These are phyloP conservation scores for Lipophrys pholis DNA, from an alignment of 2,113 vertebrate genomes.

Conservation along the genomic window DNA sequence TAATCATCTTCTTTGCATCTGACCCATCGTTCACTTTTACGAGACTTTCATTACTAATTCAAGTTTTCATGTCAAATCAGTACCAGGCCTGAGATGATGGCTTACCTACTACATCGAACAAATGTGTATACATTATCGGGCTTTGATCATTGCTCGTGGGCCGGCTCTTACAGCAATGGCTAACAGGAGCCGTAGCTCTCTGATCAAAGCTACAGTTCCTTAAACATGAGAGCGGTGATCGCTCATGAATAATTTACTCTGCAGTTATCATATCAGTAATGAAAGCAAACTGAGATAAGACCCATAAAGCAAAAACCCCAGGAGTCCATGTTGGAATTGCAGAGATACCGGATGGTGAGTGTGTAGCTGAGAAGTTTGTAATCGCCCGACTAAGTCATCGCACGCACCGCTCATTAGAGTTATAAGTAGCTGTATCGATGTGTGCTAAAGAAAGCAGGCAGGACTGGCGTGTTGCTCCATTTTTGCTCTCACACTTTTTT, in stretches of 20 bases:
- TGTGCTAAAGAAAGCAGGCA: constrained; percentile 19
- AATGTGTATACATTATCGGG: constrained; percentile 39
- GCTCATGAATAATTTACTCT: constrained; percentile 72
- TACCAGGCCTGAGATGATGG: constrained; percentile 11
- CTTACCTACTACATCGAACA: constrained; percentile 17
- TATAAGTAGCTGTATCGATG: constrained; percentile 42
- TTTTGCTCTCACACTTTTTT: neutral
- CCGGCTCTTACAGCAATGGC: constrained; percentile 30
- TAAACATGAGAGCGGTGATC: constrained; percentile 51
- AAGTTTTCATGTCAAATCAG: constrained; percentile 13
- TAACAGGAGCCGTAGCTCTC: constrained; percentile 37
- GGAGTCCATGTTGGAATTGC: constrained; percentile 32
- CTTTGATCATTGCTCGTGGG: constrained; percentile 51
- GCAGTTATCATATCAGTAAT: constrained; percentile 69
- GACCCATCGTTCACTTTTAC: neutral
- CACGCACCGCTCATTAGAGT: constrained; percentile 42
- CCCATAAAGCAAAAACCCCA: constrained; percentile 26
- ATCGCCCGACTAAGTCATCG: constrained; percentile 18
- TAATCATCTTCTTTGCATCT: neutral
- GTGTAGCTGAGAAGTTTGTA: constrained; percentile 13
- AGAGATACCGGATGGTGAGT: constrained; percentile 23
- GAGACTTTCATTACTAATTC: constrained; percentile 16
- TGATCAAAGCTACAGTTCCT: constrained; percentile 57
- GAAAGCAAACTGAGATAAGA: constrained; percentile 50
- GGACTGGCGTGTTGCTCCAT: constrained; percentile 16